Evolutionary conservation across 2,888 invertebrate genomes (phyloP), one percentile per base, ranked within the genome.

Genomic region (Drosophila fulvimacula): DNA sequence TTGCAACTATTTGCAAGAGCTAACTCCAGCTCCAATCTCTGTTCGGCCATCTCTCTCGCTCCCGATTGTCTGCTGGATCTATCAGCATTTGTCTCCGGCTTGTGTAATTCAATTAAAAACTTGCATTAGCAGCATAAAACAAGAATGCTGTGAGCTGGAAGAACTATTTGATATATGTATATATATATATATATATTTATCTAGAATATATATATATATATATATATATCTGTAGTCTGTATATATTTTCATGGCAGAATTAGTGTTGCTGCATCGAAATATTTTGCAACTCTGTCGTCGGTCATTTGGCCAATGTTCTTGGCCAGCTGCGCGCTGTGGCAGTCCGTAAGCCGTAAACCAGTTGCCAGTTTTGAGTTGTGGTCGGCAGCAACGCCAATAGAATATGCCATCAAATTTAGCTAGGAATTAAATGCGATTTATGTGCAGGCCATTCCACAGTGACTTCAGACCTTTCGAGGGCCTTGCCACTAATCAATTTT

Each of bases 21-120:
- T 68, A 59, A 49, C 65, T 52, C 5, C 19, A 3, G 17, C 36
- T 41, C 15, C 6, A 3, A 3, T 27, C 27, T 27, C 30, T 10
- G 10, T 5, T 30, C 30, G 1, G 9, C 30, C 30, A 30, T 30
- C 46, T 17, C 27, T 3, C 11, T 11, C 27, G 11, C 10, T n/a
- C 24, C 1, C 46, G 5, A 11, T 10, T 46, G n/a, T 46, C 48
- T 48, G 41, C 49, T 21, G 32, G 0, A 41, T 42, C 36, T 24
- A 49, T 68, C 39, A 21, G 34, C 39, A 60, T 72, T 63, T 67
- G 63, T 63, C 78, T 64, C 38, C 68, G 4, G 49, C 63, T 66
- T 62, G 55, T 42, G 60, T 74, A 66, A 76, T 79, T 76, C 75
- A 76, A 76, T 79, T 76, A 76, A 67, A 76, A 76, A 74, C 65